Conservation (phyloP, 2,888 invertebrate species). For the Liodrosophila aerea region DNA sequence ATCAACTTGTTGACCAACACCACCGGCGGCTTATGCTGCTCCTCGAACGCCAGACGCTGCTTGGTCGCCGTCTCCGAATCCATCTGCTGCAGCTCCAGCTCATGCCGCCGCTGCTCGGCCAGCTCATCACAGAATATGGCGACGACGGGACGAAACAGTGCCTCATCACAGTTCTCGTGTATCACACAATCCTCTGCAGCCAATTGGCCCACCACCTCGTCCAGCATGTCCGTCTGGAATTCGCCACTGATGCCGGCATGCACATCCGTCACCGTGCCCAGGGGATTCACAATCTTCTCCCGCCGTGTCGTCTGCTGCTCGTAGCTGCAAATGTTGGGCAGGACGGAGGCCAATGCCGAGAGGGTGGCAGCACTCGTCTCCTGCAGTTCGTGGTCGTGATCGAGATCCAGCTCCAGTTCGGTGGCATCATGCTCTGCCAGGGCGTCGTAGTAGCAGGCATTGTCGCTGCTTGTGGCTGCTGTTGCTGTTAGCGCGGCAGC, state of each 20-base stretch:
- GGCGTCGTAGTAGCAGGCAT: slow-evolving; percentile 77
- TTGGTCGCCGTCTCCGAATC: slow-evolving; percentile 18
- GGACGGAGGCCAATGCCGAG: slow-evolving; percentile 64
- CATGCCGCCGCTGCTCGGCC: slow-evolving; percentile 58
- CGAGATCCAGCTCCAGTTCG: slow-evolving; percentile 46
- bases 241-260: slow-evolving; percentile 75
- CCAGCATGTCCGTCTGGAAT: slow-evolving; percentile 76
- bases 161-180: slow-evolving; percentile 87
- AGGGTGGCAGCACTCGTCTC: slow-evolving; percentile 25
- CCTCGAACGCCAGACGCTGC: slow-evolving; percentile 15
- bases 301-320: slow-evolving; percentile 54
- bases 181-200: slow-evolving; percentile 81
- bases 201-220: slow-evolving; percentile 78
- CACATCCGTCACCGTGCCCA: slow-evolving; percentile 87
- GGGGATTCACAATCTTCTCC: slow-evolving; percentile 87
- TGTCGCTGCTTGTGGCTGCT: slow-evolving; percentile 48
- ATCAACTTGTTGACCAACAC: slow-evolving; percentile 79
- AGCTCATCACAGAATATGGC: slow-evolving; percentile 81
- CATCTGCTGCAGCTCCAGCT: slow-evolving; percentile 42
- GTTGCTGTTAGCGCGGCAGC: slow-evolving; percentile 12
- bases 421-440: slow-evolving; percentile 68
- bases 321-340: slow-evolving; percentile 77
- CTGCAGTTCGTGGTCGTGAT: slow-evolving; percentile 6
- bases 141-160: slow-evolving; percentile 87
- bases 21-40: slow-evolving; percentile 71